These are phyloP conservation scores for Xiphophorus hellerii DNA, from an alignment of 2,113 vertebrate species.

Conservation along the genomic window DNA sequence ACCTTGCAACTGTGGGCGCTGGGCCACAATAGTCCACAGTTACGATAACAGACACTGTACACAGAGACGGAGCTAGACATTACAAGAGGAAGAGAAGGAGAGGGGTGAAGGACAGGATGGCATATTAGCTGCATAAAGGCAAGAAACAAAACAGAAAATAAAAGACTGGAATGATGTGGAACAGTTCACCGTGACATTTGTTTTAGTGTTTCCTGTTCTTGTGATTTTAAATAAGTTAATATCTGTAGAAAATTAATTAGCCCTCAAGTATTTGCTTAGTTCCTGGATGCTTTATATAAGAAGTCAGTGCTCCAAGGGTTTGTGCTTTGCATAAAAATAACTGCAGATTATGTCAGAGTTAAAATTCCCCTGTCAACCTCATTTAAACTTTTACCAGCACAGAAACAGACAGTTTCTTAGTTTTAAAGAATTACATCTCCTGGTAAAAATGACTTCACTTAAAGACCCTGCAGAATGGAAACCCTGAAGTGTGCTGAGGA, in stretches of 20 bases:
- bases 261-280: constrained; percentile 24
- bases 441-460: constrained; percentile 67
- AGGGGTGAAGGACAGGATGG: constrained; percentile 27
- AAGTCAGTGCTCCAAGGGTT: constrained; percentile 14
- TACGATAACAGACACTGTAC: constrained; percentile 54
- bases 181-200: constrained; percentile 5
- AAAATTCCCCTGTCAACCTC: constrained; percentile 18
- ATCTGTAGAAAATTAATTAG: constrained; percentile 57
- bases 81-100: constrained; percentile 29
- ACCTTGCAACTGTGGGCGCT: constrained; percentile 54
- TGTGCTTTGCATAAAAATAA: constrained; percentile 6
- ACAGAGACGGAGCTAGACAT: constrained; percentile 40
- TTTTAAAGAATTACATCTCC: constrained; percentile 38
- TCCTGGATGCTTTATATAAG: constrained; percentile 44
- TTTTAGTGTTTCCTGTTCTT: constrained; percentile 34
- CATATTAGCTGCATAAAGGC: not conserved
- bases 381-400: constrained; percentile 32
- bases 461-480: constrained; percentile 53
- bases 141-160: constrained; percentile 8
- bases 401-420: constrained; percentile 43
- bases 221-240: constrained; percentile 46
- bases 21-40: constrained; percentile 54
- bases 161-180: constrained; percentile 14
- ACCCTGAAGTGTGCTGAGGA: constrained; percentile 35
- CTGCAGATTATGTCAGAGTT: constrained; percentile 18